Base-by-base conservation (phyloP, 2,888 invertebrate species). In the Microchrysa polita region DNA sequence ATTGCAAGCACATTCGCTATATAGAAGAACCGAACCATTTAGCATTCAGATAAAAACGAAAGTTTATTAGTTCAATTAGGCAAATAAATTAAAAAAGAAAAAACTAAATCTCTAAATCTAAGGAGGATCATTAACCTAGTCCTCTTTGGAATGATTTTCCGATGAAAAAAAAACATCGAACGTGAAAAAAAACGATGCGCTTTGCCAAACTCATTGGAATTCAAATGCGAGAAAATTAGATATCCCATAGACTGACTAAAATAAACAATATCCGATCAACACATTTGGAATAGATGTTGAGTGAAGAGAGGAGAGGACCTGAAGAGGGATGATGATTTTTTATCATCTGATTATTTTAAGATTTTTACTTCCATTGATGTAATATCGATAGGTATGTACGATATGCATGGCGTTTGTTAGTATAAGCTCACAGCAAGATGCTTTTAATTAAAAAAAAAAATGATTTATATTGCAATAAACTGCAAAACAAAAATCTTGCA, bases 81-180 rank as follows among this genome's bases (percentile, higher is more conserved):
- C 2, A 34, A 5, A 34, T 7, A 34, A 2, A 34, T 34, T 5
- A 34, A 34, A 34, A 5, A 34, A 34, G 27, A 34, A 7, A 34
- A 34, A 34, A 34, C 27, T n/a, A 60, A 42, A 48, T 10, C 48
- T 59, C 27, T 40, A 23, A 40, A 40, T 59, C 27, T 40, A 23
- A 40, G 18, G 40, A 40, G 16, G 61, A 61, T 61, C 61, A 40
- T 61, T 61, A 61, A 61, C 61, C 61, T 18, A 61, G 61, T n/a
- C 61, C 1, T 59, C 22, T 23, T 10, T 22, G 22, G n/a, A 14
- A 23, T n/a, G 59, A 22, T 16, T 55, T 55, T 22, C 59, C 59
- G 12, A 57, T 57, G 5, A 57, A 57, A 57, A 57, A 57, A 20
- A n/a, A n/a, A n/a, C n/a, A n/a, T n/a, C n/a, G n/a, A n/a, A n/a